Evolutionary conservation across 2,888 invertebrate species (phyloP).

Genomic region (Anthrax anthrax): DNA sequence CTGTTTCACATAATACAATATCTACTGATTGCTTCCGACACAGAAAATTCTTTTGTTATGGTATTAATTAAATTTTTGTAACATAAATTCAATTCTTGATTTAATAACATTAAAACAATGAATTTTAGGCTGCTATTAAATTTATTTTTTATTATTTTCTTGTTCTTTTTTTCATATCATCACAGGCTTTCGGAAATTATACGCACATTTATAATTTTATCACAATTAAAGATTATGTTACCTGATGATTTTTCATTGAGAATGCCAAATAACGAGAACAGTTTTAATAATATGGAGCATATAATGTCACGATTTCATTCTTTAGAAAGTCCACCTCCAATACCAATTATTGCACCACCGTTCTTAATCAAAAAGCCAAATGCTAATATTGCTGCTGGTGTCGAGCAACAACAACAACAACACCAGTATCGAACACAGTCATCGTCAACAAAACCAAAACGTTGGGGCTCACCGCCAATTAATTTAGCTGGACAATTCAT

Average conservation of each 20-base stretch:
- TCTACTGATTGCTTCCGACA: no score
- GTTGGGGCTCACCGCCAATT: slow-evolving; percentile 56
- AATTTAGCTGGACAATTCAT: slow-evolving; percentile 76
- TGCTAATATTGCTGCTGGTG: background rate
- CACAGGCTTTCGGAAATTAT: background rate
- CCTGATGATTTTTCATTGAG: slow-evolving; percentile 8
- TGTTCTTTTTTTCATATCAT: background rate
- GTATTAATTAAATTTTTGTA: no score
- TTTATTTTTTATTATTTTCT: no score
- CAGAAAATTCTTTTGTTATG: no score
- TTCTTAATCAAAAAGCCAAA: slow-evolving; percentile 30
- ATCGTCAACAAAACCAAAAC: slow-evolving; percentile 28
- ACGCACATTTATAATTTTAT: background rate
- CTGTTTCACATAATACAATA: no score
- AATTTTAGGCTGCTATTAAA: no score
- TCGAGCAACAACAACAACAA: slow-evolving; percentile 19
- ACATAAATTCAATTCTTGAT: no score
- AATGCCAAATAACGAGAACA: slow-evolving; percentile 1
- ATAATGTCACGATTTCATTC: slow-evolving; percentile 23
- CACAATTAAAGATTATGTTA: slow-evolving; percentile 8
- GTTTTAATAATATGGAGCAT: slow-evolving; percentile 24
- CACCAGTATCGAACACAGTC: slow-evolving; percentile 18
- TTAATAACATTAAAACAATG: no score
- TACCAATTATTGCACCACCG: slow-evolving; percentile 27
- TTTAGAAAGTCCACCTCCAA: slow-evolving; percentile 14